A percentile compares a stretch with the other conserved stretches of the same genome.
Conservation (phyloP, 2,797 vertebrate species). For the Gobio occitaniae region DNA sequence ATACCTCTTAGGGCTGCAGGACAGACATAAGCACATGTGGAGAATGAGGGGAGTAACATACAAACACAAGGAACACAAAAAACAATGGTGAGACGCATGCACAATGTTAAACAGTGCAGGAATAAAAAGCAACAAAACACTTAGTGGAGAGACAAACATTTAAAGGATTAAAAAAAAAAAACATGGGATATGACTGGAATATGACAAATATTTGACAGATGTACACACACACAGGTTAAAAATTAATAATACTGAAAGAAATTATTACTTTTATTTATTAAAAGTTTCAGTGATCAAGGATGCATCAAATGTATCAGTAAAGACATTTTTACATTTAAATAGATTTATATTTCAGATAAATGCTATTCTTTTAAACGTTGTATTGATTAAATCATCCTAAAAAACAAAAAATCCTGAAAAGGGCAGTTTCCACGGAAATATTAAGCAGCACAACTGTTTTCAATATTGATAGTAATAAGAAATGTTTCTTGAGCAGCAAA, state of each 20-base stretch:
- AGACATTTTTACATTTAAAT: too few species aligned
- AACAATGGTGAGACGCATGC: slow-evolving; percentile 58
- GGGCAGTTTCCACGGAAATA: not conserved
- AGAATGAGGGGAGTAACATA: slow-evolving; percentile 39
- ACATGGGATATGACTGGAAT: not conserved
- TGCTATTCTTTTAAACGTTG: not conserved
- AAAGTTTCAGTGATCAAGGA: too few species aligned
- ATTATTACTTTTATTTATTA: not conserved
- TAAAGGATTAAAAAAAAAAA: slow-evolving; percentile 20
- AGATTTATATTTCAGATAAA: too few species aligned
- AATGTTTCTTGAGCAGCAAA: not conserved
- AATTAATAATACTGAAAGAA: not conserved
- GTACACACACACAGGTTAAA: not conserved
- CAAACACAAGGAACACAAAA: slow-evolving; percentile 54
- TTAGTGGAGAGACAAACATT: slow-evolving; percentile 42
- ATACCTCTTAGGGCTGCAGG: slow-evolving; percentile 59
- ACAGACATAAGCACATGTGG: slow-evolving; percentile 52
- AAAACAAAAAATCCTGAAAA: not conserved
- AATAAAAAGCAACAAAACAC: slow-evolving; percentile 35
- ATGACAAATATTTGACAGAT: not conserved
- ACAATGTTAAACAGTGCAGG: slow-evolving; percentile 41
- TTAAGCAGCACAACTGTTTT: not conserved
- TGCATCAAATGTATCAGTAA: too few species aligned
- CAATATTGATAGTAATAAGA: not conserved
- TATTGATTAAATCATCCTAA: not conserved